These are phyloP conservation scores for Pinctada fucata DNA, from an alignment of 2,888 invertebrate species.

Conservation along the genomic window DNA sequence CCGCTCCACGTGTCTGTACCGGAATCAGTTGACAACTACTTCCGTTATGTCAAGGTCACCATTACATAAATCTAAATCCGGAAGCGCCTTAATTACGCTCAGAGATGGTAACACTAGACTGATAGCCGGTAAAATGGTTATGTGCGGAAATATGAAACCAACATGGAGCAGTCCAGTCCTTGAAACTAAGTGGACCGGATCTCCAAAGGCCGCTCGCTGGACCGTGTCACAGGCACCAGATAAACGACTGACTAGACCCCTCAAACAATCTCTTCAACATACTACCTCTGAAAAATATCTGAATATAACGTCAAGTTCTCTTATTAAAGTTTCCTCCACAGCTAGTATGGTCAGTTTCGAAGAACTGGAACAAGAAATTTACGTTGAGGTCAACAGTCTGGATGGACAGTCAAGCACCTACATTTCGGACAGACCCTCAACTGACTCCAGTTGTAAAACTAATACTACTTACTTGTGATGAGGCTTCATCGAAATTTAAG, in stretches of 20 bases:
- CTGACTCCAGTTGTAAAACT: too few relatives aligned
- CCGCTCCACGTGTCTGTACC: conserved; percentile 1
- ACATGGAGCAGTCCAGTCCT: conserved; percentile 6
- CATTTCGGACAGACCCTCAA: not conserved
- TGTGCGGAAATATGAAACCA: not conserved
- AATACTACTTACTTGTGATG: too few relatives aligned
- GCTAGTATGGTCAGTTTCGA: conserved; percentile 20
- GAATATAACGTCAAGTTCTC: conserved; percentile 24
- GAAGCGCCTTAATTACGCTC: conserved; percentile 8
- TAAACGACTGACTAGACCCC: not conserved
- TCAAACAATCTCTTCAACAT: not conserved
- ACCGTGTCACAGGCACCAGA: not conserved
- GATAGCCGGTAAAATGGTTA: not conserved
- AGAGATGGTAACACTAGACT: conserved; percentile 2
- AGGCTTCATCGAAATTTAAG: too few relatives aligned
- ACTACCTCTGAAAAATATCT: not conserved
- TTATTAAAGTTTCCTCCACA: conserved; percentile 16
- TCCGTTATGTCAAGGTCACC: not conserved
- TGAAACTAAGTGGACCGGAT: not conserved
- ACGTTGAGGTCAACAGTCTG: conserved; percentile 11
- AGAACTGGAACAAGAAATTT: conserved; percentile 22
- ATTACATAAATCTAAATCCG: conserved; percentile 13
- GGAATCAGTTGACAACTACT: not conserved
- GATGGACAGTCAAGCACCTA: not conserved
- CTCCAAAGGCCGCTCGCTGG: not conserved